Evolutionary conservation across 2,113 vertebrate genomes (phyloP).

Genomic region (Eolophus roseicapilla): DNA sequence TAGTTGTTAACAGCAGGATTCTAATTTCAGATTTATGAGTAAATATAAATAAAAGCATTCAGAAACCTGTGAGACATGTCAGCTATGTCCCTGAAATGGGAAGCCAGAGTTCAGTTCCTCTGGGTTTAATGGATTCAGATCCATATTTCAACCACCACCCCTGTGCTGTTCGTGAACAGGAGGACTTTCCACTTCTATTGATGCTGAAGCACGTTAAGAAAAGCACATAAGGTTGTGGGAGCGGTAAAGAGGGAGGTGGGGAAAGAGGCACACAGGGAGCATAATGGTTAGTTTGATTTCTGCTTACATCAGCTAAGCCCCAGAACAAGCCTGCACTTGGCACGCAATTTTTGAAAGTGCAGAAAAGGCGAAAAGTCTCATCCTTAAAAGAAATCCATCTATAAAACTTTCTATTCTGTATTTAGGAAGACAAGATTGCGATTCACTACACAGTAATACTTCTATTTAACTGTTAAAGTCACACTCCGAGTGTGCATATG

Average conservation of each 20-base stretch:
- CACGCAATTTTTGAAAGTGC: neutral
- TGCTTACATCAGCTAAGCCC: neutral
- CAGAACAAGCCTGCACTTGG: neutral
- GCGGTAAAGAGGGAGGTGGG: fast-evolving
- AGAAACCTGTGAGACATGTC: neutral
- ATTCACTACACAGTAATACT: neutral
- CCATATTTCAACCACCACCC: neutral
- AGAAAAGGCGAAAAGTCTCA: neutral
- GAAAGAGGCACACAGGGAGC: neutral
- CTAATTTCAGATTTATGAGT: neutral
- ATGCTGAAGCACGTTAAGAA: neutral
- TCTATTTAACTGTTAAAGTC: neutral
- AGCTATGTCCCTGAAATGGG: neutral
- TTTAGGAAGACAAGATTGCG: neutral
- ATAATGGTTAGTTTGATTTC: neutral
- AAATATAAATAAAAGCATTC: neutral
- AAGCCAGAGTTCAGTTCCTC: neutral
- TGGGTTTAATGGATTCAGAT: neutral
- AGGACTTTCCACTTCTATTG: neutral
- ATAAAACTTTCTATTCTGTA: neutral
- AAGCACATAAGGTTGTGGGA: neutral
- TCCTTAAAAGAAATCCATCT: neutral
- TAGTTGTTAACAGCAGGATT: neutral
- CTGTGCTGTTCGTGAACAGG: neutral
- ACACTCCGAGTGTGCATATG: too few species aligned